Base-by-base conservation (phyloP, 2,797 vertebrate genomes). In the Garrulus glandarius region DNA sequence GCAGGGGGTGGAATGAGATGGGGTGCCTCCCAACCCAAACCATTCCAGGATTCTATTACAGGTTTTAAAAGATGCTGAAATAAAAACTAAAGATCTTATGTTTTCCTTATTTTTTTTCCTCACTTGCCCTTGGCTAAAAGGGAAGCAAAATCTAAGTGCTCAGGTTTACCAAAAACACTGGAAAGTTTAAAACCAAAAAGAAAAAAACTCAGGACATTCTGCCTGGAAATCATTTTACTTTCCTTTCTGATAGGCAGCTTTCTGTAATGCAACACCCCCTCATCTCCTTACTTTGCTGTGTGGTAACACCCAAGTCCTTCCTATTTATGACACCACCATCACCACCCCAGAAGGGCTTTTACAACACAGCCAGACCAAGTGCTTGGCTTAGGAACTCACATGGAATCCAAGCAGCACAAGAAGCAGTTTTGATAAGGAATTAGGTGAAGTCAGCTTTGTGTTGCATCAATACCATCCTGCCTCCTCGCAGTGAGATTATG, bases 401-500 rank as follows among this genome's bases (percentile, higher is more conserved):
- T 39, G 61, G 68, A 78, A 81, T 20, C 12, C 23, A 41, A 37
- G 53, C 68, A 53, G 47, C 1, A 1, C 2, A 0, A 76, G 43
- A 30, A 76, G 67, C 36, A 39, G 43, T 63, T 75, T 11, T 49
- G 29, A 19, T 11, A 57, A 27, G 15, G 32, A 84, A 63, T 49
- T 12, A 5, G 8, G 21, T 29, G 34, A 46, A 84, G 59, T 50
- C 55, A 86, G n/a, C 24, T 57, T 59, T 41, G 26, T 37, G 30
- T 37, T 67, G 52, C 30, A 55, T 13, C 39, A 61, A 1, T 4
- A 1, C 32, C 69, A 84, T 27, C 37, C 63, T 2, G 4, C 17
- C 55, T 53, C 10, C 55, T 72, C 2, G 0, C 9, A 52, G 15
- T 1, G 1, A 65, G 32, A 50, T 41, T n/a, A 50, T 26, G 59